Evolutionary conservation across 2,113 vertebrate species (phyloP).

Genomic region (Rhegmatorhina hoffmannsi): DNA sequence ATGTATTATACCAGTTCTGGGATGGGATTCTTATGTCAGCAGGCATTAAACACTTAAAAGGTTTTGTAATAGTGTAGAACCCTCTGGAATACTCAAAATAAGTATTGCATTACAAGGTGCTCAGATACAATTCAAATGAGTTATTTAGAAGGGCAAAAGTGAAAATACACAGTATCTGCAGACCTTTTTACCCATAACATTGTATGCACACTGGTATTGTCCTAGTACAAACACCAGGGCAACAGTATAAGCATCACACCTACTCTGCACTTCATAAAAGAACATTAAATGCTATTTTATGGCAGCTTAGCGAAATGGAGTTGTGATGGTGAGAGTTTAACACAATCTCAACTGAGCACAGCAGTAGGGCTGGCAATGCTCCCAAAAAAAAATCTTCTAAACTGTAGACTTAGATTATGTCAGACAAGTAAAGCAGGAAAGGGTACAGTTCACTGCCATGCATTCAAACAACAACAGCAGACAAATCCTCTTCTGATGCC

Average conservation of each 20-base stretch:
- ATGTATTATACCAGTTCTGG: rapidly evolving
- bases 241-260: background rate
- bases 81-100: background rate
- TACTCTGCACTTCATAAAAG: background rate
- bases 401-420: background rate
- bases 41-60: background rate
- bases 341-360: background rate
- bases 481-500: background rate
- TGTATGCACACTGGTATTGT: background rate
- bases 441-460: background rate
- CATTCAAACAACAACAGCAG: background rate
- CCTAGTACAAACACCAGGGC: background rate
- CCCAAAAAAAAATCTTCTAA: background rate
- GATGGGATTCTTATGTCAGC: background rate
- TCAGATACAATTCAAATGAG: background rate
- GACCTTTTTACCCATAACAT: background rate
- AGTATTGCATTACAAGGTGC: background rate
- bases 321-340: background rate
- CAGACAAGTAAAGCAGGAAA: background rate
- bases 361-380: background rate
- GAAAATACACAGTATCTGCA: background rate
- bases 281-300: background rate
- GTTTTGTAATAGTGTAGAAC: background rate
- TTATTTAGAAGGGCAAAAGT: background rate
- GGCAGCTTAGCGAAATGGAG: background rate